Conservation (phyloP, 2,113 vertebrate genomes). For the Eleginops maclovinus region DNA sequence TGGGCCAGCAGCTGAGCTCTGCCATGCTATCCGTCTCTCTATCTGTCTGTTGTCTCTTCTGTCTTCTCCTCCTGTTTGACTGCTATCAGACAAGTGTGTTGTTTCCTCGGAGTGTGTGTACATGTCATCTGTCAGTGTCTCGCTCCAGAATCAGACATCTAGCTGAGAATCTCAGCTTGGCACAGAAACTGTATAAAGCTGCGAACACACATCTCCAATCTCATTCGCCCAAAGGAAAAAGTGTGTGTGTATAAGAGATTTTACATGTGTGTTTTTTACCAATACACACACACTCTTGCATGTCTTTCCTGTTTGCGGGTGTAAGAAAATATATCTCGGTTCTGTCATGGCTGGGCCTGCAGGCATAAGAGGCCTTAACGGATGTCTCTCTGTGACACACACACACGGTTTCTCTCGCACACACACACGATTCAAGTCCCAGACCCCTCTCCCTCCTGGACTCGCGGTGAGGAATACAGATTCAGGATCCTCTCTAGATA, state of each 20-base stretch:
- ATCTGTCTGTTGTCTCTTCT: conserved; percentile 67
- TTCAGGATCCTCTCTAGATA: conserved; percentile 79
- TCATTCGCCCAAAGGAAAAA: conserved; percentile 63
- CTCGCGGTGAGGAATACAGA: conserved; percentile 79
- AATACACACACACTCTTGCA: conserved; percentile 35
- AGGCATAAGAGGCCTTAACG: conserved; percentile 74
- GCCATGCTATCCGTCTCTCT: conserved; percentile 66
- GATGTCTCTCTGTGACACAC: conserved; percentile 73
- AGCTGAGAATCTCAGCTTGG: conserved; percentile 54
- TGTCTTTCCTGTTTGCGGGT: conserved; percentile 65
- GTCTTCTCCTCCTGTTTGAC: conserved; percentile 72
- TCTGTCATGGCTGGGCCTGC: conserved; percentile 73
- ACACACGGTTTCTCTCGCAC: conserved; percentile 24
- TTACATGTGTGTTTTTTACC: conserved; percentile 13
- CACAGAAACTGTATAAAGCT: conserved; percentile 19
- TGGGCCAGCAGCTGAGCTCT: conserved; percentile 60
- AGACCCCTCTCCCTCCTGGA: conserved; percentile 72
- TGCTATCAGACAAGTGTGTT: conserved; percentile 77
- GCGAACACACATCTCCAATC: conserved; percentile 51
- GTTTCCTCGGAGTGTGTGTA: conserved; percentile 39
- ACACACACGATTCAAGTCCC: conserved; percentile 59
- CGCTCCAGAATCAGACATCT: conserved; percentile 71
- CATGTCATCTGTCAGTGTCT: conserved; percentile 75
- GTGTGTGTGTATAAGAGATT: conserved; percentile 57
- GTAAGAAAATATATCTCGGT: conserved; percentile 76